These are phyloP conservation scores for Branchinecta lindahli DNA, from an alignment of 1,140 invertebrate genomes.

Conservation along the genomic window DNA sequence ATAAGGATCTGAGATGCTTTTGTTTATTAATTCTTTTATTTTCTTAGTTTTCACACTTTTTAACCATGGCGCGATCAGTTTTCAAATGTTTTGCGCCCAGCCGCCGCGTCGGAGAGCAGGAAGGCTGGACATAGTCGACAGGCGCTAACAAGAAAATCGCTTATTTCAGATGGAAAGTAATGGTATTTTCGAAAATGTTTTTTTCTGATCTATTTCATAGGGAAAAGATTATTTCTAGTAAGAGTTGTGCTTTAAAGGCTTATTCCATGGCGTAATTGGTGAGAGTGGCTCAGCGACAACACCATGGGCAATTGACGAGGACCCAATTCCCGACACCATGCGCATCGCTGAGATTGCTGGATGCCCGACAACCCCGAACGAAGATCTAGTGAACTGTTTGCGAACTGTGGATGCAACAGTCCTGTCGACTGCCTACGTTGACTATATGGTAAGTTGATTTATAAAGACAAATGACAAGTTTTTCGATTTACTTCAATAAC, in stretches of 20 bases:
- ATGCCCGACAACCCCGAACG: conserved; percentile 30
- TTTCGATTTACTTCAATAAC: background rate
- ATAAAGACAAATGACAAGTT: background rate
- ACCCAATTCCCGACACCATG: conserved; percentile 27
- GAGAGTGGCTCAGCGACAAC: conserved; percentile 28
- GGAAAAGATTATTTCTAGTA: no score
- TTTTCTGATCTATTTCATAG: no score
- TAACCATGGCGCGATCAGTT: no score
- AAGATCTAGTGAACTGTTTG: conserved; percentile 29
- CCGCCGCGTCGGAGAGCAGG: no score
- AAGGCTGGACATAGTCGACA: no score
- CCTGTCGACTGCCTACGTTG: conserved; percentile 5
- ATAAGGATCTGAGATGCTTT: no score
- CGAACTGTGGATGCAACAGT: conserved; percentile 24
- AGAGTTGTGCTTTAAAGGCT: conserved; percentile 7
- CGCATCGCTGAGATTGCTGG: conserved; percentile 28
- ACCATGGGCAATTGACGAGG: conserved; percentile 29
- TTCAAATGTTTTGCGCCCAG: no score
- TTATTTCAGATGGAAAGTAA: no score
- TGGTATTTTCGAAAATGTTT: no score
- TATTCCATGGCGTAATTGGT: conserved; percentile 27
- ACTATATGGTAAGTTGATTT: conserved; percentile 4
- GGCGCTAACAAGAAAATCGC: no score
- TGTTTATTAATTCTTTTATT: no score
- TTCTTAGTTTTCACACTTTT: no score